These are phyloP conservation scores for Leptoclinus maculatus DNA, from an alignment of 2,797 vertebrate genomes.

Conservation along the genomic window DNA sequence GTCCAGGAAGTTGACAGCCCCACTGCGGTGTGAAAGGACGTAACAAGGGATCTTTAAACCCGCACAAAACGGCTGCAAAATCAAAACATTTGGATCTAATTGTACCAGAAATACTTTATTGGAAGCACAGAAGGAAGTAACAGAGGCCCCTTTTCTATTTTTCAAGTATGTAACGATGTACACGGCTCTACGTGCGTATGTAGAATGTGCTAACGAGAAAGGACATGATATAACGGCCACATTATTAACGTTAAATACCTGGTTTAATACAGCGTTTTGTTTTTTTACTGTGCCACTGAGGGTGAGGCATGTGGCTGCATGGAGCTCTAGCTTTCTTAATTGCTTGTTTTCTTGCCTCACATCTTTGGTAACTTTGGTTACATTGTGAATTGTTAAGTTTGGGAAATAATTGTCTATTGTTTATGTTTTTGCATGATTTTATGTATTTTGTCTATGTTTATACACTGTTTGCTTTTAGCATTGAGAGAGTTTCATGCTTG, in stretches of 20 bases:
- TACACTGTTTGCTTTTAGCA: background rate
- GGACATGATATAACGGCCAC: too few relatives aligned
- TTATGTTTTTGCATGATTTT: conserved; percentile 1
- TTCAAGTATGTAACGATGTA: conserved; percentile 25
- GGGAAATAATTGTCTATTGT: background rate
- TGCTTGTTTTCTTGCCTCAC: background rate
- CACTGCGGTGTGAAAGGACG: conserved; percentile 13
- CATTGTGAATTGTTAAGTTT: background rate
- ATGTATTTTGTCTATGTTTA: background rate
- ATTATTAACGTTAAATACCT: background rate
- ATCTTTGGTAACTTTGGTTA: background rate
- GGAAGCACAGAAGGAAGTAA: background rate
- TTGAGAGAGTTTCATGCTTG: conserved; percentile 3
- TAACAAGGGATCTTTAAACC: conserved; percentile 54
- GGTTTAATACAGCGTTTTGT: background rate
- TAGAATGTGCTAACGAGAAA: conserved; percentile 22
- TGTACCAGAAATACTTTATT: background rate
- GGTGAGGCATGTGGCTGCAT: background rate
- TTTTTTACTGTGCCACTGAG: background rate
- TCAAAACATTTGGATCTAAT: background rate
- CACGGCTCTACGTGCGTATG: background rate
- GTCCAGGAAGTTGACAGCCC: conserved; percentile 78
- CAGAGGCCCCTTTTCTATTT: background rate
- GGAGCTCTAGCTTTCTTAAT: background rate
- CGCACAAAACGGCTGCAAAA: conserved; percentile 29